Evolutionary conservation across 2,888 invertebrate genomes (phyloP), one percentile per base, ranked within the genome.

Genomic region (Odontocerum albicorne): DNA sequence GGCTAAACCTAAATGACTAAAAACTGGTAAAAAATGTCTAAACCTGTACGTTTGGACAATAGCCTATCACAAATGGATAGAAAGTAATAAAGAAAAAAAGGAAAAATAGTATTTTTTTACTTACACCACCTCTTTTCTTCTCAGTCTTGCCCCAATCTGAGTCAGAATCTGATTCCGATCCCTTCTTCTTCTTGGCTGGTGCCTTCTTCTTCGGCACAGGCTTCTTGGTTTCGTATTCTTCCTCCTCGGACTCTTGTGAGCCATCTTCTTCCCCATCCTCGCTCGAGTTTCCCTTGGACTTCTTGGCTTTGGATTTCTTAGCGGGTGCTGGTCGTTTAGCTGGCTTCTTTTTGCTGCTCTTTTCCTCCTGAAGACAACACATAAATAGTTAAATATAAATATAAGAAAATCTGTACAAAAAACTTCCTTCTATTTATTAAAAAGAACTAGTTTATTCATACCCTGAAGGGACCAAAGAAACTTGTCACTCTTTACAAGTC

Each of bases 71-170:
- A n/a, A 10, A 10, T 27, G 8, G 27, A 10, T 27, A 10, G 27
- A 27, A 4, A 27, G 27, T 27, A 10, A 10, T n/a, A n/a, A n/a
- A 13, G n/a, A 39, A 16, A 16, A 39, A 16, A 16, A n/a, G n/a
- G n/a, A n/a, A n/a, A n/a, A n/a, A n/a, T 20, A 40, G 2, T 8
- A 27, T 3, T 16, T 20, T 19, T 32, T 21, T 36, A 55, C 56
- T 51, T 40, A 51, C 56, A 8, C 46, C 56, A 27, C 38, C 38
- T 3, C 40, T 68, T 66, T 76, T 67, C 63, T 80, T 72, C 66
- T 82, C 83, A 62, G 78, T 78, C 68, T 84, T 85, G 16, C 76
- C 80, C 85, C 86, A 83, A 63, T 86, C 85, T 63, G 83, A 84
- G 66, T 87, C 87, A 16, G 83, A 84, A 62, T 86, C 86, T 19